phyloP scores from a whole-genome alignment of 2,113 vertebrate genomes.

The Sander lucioperca region DNA sequence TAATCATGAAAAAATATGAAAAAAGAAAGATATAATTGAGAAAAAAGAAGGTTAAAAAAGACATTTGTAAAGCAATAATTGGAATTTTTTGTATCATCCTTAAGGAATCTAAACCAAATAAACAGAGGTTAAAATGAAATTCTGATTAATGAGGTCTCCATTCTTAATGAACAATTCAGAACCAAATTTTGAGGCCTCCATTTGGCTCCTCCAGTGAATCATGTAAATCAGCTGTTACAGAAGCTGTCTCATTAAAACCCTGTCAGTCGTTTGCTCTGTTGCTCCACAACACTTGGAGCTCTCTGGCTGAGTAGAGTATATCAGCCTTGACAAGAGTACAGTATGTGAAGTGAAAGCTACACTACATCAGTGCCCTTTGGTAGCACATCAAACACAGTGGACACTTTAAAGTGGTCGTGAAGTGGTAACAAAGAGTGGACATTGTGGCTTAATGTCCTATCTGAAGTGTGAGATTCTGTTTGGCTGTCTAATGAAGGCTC shows the following conservation, averaged over 20 bases:
- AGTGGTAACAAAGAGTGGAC: conserved; percentile 29
- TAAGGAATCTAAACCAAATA: neutral
- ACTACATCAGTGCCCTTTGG: conserved; percentile 7
- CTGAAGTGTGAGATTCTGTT: conserved; percentile 14
- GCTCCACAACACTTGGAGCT: conserved; percentile 19
- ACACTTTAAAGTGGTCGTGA: conserved; percentile 20
- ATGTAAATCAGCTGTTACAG: conserved; percentile 28
- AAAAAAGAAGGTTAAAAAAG: neutral
- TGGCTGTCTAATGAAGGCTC: neutral
- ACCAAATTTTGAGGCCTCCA: neutral
- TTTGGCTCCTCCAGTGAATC: conserved; percentile 37
- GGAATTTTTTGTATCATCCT: neutral
- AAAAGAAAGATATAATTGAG: too few relatives aligned
- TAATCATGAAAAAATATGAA: too few relatives aligned
- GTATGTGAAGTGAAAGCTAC: conserved; percentile 3
- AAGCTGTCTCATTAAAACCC: conserved; percentile 16
- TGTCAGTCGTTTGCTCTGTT: conserved; percentile 1
- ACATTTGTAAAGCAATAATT: neutral
- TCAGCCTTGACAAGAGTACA: conserved; percentile 10
- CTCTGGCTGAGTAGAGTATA: neutral
- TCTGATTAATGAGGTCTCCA: neutral
- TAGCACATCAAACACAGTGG: conserved; percentile 12
- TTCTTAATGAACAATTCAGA: conserved; percentile 1
- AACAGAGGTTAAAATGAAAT: neutral
- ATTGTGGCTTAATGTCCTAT: conserved; percentile 12